These are phyloP conservation scores for Sebastes steindachneri DNA, from an alignment of 2,797 vertebrate genomes.

Conservation along the genomic window DNA sequence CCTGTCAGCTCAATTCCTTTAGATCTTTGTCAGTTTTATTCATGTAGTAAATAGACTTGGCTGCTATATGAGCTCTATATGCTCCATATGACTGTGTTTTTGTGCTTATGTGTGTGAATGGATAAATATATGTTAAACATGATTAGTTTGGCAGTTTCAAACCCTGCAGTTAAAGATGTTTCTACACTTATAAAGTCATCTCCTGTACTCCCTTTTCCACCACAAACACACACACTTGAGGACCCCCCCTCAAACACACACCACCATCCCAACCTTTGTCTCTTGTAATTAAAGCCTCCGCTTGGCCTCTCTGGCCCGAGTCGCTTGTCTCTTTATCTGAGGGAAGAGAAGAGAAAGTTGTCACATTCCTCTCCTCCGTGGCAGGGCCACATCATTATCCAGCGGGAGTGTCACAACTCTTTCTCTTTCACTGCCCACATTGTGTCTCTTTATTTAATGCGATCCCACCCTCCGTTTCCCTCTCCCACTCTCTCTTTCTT, in stretches of 20 bases:
- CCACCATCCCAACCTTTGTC: conserved; percentile 60
- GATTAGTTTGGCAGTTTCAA: conserved; percentile 35
- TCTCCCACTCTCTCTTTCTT: conserved; percentile 53
- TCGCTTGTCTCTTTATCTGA: conserved; percentile 58
- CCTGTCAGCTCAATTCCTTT: conserved; percentile 47
- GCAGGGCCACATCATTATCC: conserved; percentile 48
- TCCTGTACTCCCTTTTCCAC: conserved; percentile 11
- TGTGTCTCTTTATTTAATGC: conserved; percentile 40
- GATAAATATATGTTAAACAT: conserved; percentile 18
- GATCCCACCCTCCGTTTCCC: conserved; percentile 35
- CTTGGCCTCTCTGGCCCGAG: conserved; percentile 61
- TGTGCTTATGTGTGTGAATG: not conserved
- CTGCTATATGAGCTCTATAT: not conserved
- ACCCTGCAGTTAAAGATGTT: conserved; percentile 10
- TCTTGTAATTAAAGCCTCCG: conserved; percentile 72
- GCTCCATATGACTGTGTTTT: not conserved
- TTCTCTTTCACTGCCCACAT: conserved; percentile 42
- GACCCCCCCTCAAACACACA: not conserved
- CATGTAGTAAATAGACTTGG: not conserved
- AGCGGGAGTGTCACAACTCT: conserved; percentile 21
- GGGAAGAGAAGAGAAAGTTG: conserved; percentile 58
- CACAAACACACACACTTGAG: conserved; percentile 14
- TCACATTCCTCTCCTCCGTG: conserved; percentile 68
- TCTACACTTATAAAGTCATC: conserved; percentile 6
- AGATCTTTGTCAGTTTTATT: conserved; percentile 28